Evolutionary conservation across 2,888 invertebrate species (phyloP).

Genomic region (Hypolimnas misippus): DNA sequence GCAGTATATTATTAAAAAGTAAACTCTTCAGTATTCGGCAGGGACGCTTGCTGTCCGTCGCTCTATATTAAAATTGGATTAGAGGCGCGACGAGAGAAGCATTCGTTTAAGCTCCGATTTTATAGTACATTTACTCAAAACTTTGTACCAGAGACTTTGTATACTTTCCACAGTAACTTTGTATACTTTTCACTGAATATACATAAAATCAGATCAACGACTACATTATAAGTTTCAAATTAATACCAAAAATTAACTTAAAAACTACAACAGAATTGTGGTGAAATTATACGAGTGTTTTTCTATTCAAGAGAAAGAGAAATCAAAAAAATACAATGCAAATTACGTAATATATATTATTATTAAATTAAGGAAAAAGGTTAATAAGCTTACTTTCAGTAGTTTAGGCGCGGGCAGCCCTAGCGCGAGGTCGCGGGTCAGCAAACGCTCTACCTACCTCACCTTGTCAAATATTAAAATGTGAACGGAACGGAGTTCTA

Average conservation of each 20-base stretch:
- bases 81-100: conserved; percentile 29
- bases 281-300: too few species aligned
- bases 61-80: conserved; percentile 42
- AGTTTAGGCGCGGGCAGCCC: conserved; percentile 50
- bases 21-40: conserved; percentile 57
- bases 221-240: too few species aligned
- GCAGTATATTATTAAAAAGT: conserved; percentile 77
- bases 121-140: conserved; percentile 6
- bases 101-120: conserved; percentile 24
- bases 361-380: neutral
- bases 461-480: conserved; percentile 71
- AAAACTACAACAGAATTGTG: too few species aligned
- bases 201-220: too few species aligned
- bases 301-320: too few species aligned
- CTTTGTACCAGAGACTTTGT: neutral
- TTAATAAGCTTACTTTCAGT: neutral
- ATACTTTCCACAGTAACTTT: too few species aligned
- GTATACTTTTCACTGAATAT: neutral
- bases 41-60: conserved; percentile 34
- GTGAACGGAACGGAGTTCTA: conserved; percentile 61
- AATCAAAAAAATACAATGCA: neutral
- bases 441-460: conserved; percentile 58
- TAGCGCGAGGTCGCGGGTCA: conserved; percentile 54
- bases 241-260: too few species aligned
- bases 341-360: too few species aligned